Base-by-base conservation (phyloP, 2,888 invertebrate genomes). In the Cerastis leucographa region DNA sequence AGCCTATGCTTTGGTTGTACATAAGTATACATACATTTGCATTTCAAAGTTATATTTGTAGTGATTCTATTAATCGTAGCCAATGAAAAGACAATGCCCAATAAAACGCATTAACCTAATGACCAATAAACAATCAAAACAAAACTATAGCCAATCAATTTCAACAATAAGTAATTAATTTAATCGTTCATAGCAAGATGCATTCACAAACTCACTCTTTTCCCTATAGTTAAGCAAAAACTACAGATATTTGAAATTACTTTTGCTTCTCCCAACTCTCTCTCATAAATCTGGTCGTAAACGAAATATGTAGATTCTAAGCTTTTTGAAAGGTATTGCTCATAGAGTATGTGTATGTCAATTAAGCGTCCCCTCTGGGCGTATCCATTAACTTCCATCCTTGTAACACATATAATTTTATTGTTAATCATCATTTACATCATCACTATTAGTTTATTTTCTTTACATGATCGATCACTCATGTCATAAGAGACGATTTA, bases 81-180 rank as follows among this genome's bases (percentile, higher is more conserved):
- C 66, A 81, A 56, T 67, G 11, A 66, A 76, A 54, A 12, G 61
- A 80, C 80, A 80, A 81, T 67, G 22, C 44, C 49, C 7, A 81
- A 76, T 80, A 81, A 66, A 81, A 81, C 22, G 22, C 70, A 71
- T 80, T 61, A 81, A 76, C 19, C 22, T 59, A 76, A 70, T 76
- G 46, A 42, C 76, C 46, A 44, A 46, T 17, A 56, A 81, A 46
- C 46, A 67, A 81, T 75, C 40, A 72, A 79, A 73, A 73, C 49
- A 22, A 76, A 67, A 22, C 61, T 70, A 25, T 64, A 9, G 2
- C 42, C 46, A 25, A 70, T 71, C 25, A 22, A 59, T 76, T 81
- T 66, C 0, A 59, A 79, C 80, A 80, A 78, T 79, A 22, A 56
- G 56, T 59, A 59, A 72, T 79, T 44, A 59, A 59, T 59, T 59